Evolutionary conservation across 2,888 invertebrate species (phyloP).

Genomic region (Cabera pusaria): DNA sequence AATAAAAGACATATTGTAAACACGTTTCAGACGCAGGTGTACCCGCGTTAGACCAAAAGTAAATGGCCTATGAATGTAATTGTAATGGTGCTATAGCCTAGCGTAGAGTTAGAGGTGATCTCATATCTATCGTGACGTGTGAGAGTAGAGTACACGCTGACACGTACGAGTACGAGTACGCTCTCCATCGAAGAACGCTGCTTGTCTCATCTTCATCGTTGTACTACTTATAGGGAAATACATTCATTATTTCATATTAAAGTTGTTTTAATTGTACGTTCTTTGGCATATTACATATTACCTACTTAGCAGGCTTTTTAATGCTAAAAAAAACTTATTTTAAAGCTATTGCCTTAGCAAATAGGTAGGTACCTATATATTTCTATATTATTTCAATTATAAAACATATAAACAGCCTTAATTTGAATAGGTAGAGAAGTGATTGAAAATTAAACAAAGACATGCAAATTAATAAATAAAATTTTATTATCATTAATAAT

Average conservation of each 20-base stretch:
- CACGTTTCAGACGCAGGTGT: slow-evolving; percentile 22
- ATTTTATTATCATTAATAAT: slow-evolving; percentile 28
- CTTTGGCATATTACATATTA: too few species aligned
- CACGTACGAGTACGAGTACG: too few species aligned
- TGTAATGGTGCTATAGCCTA: slow-evolving; percentile 72
- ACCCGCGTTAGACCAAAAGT: slow-evolving; percentile 70
- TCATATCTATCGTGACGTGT: slow-evolving; percentile 77
- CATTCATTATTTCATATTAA: slow-evolving; percentile 55
- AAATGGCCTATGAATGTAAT: slow-evolving; percentile 79
- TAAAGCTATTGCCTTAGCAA: too few species aligned
- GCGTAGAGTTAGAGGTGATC: slow-evolving; percentile 72
- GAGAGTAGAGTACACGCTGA: slow-evolving; percentile 52
- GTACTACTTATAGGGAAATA: slow-evolving; percentile 79
- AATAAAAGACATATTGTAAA: too few species aligned
- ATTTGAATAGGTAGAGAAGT: too few species aligned
- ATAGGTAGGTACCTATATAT: too few species aligned
- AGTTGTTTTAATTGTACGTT: slow-evolving; percentile 37
- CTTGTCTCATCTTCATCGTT: slow-evolving; percentile 78
- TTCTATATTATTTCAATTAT: too few species aligned
- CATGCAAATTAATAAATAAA: slow-evolving; percentile 9
- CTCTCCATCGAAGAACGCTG: slow-evolving; percentile 60
- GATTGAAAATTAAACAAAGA: slow-evolving; percentile 6
- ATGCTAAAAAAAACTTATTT: too few species aligned
- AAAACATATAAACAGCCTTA: too few species aligned
- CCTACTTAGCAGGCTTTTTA: too few species aligned